Percentiles rank a stretch among this genome's conserved stretches.
Evolutionary conservation across 2,888 invertebrate genomes (phyloP).

Genomic region (Cantharis nigra): DNA sequence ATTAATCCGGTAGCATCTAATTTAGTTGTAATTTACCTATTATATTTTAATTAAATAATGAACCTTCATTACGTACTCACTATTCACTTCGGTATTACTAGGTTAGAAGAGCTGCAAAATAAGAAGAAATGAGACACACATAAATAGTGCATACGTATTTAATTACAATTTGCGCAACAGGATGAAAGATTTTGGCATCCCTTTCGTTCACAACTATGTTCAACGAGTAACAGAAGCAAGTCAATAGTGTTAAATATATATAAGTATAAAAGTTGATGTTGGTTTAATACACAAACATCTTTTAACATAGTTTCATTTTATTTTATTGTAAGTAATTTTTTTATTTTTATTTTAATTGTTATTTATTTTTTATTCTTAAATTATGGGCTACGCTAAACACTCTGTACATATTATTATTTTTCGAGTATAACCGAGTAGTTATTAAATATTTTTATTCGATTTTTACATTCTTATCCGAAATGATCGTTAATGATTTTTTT

Average conservation of each 20-base stretch:
- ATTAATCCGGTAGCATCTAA: slow-evolving; percentile 30
- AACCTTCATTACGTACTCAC: slow-evolving; percentile 20
- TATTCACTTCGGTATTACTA: slow-evolving; percentile 20
- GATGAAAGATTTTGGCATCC: slow-evolving; percentile 20
- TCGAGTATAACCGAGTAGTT: not conserved
- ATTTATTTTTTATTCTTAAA: not conserved
- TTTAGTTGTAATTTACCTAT: slow-evolving; percentile 30
- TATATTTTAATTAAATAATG: slow-evolving; percentile 31
- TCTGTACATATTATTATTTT: not conserved
- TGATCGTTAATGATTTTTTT: not conserved
- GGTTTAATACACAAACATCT: not conserved
- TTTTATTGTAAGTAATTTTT: not conserved
- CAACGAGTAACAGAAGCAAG: slow-evolving; percentile 2
- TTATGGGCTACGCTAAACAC: not conserved
- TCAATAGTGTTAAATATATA: not conserved
- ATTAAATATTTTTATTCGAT: too few species aligned
- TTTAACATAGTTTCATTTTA: not conserved
- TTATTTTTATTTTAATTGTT: not conserved
- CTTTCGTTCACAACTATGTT: slow-evolving; percentile 19
- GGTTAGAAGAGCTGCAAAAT: slow-evolving; percentile 21
- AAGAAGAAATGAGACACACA: slow-evolving; percentile 17
- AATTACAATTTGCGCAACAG: slow-evolving; percentile 25
- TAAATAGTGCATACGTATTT: slow-evolving; percentile 20
- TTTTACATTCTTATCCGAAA: not conserved
- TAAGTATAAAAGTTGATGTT: not conserved